Evolutionary conservation across 2,797 vertebrate species (phyloP), one percentile per base, ranked within the genome.

Genomic region (Smutsia gigantea): DNA sequence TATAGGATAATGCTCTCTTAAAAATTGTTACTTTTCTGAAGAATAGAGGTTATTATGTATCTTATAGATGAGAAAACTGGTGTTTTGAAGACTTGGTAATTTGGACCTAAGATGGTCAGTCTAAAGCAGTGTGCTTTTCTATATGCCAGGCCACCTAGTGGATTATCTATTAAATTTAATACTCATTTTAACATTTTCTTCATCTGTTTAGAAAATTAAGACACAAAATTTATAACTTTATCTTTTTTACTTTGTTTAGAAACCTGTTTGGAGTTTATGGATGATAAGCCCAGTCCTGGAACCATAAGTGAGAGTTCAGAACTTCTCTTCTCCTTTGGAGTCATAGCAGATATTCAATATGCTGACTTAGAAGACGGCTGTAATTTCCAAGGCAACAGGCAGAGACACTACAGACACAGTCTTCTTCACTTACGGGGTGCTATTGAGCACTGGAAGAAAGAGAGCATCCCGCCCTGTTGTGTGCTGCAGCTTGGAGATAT

Each of bases 401-500:
- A 88, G 90, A 98, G 99, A 14, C 99, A 99, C 93, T 99, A 99
- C 97, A 98, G 99, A 66, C 98, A 98, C 89, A 99, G 99, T 42
- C 98, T 99, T 0, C 82, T 89, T 21, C 98, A 99, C 93, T 98
- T 99, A 17, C 97, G 91, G 19, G 98, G 97, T 0, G 99, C 99
- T 9, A 96, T 97, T 72, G 90, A 96, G 7, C 97, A 98, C 7
- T 99, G 99, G 99, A 98, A 98, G 0, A 39, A 79, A 4, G 98
- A 99, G 77, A 72, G 75, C 1, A 89, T 96, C 14, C 96, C 51
- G 0, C 99, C 99, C 0, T 93, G 95, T 1, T 99, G 99, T 55
- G 98, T 99, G 66, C 98, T 99, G 63, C 99, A 99, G 98, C 99
- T 99, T 19, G 99, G 99, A 0, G 99, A 99, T 85, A 88, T 99